phyloP scores from a whole-genome alignment of 2,888 invertebrate species.

The Eupeodes luniger region DNA sequence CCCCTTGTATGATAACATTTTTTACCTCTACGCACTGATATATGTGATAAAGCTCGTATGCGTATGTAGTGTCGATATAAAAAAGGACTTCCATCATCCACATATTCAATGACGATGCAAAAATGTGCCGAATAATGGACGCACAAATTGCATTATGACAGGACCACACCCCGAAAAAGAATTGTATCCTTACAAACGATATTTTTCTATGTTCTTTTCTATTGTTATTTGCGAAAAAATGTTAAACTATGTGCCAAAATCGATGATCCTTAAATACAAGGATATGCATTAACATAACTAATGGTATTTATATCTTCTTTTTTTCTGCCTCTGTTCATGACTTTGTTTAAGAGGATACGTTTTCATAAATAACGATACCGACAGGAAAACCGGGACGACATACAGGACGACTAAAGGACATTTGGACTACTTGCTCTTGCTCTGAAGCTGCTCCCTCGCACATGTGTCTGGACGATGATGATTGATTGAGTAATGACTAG shows the following conservation, averaged over 20 bases:
- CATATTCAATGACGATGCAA: constrained; percentile 48
- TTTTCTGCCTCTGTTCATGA: constrained; percentile 36
- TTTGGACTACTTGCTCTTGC: not conserved
- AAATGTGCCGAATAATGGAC: constrained; percentile 58
- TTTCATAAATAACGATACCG: not conserved
- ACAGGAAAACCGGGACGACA: not conserved
- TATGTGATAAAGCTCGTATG: not conserved
- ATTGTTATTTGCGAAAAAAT: constrained; percentile 41
- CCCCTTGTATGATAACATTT: constrained; percentile 30
- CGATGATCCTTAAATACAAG: constrained; percentile 72
- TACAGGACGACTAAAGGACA: constrained; percentile 50
- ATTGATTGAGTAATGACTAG: constrained; percentile 76
- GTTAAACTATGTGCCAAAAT: constrained; percentile 68
- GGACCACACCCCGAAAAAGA: constrained; percentile 53
- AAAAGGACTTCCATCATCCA: constrained; percentile 42
- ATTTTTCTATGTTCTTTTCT: constrained; percentile 23
- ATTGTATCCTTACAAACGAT: constrained; percentile 17
- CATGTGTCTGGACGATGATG: constrained; percentile 54
- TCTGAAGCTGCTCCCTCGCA: constrained; percentile 1
- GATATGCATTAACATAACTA: constrained; percentile 75
- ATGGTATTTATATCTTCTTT: constrained; percentile 69
- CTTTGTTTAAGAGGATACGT: constrained; percentile 57
- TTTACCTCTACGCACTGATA: constrained; percentile 19
- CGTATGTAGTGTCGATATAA: not conserved
- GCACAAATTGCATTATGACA: constrained; percentile 76